These are phyloP conservation scores for Cassiopea xamachana DNA, from an alignment of 30 jellyfish, hydroid and myxozoan species.

Conservation along the genomic window DNA sequence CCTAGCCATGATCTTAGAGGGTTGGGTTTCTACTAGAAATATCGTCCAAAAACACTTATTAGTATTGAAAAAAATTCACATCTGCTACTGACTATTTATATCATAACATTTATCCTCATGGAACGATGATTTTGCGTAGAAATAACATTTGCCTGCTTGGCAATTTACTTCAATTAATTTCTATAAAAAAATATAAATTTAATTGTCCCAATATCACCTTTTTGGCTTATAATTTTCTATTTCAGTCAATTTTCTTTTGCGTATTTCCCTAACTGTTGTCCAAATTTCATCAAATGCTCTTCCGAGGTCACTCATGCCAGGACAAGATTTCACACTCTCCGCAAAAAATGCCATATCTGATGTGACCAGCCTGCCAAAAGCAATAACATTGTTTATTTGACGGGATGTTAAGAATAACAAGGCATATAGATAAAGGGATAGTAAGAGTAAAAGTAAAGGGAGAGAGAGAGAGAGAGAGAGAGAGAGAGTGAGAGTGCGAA, in stretches of 20 bases:
- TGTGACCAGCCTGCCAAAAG: conserved; percentile 81
- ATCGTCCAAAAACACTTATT: background rate
- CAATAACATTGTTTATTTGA: background rate
- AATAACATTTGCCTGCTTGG: no score
- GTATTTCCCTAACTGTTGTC: conserved; percentile 83
- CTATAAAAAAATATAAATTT: background rate
- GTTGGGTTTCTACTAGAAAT: background rate
- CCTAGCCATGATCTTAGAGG: background rate
- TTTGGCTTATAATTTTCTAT: conserved; percentile 44
- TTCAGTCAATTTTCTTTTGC: conserved; percentile 49
- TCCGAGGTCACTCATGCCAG: conserved; percentile 82
- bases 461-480: no score
- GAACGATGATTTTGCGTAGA: no score
- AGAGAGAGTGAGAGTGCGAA: no score
- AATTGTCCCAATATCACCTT: conserved; percentile 17
- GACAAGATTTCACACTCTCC: conserved; percentile 73
- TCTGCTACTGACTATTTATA: no score
- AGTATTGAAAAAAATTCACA: no score
- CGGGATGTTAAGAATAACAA: background rate
- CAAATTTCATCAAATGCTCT: conserved; percentile 83
- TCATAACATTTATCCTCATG: no score
- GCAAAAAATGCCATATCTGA: conserved; percentile 91
- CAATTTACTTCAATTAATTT: no score
- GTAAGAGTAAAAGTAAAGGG: no score
- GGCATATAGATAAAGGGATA: no score